Evolutionary conservation across 2,113 vertebrate genomes (phyloP).

Genomic region (Mystacornis crossleyi): DNA sequence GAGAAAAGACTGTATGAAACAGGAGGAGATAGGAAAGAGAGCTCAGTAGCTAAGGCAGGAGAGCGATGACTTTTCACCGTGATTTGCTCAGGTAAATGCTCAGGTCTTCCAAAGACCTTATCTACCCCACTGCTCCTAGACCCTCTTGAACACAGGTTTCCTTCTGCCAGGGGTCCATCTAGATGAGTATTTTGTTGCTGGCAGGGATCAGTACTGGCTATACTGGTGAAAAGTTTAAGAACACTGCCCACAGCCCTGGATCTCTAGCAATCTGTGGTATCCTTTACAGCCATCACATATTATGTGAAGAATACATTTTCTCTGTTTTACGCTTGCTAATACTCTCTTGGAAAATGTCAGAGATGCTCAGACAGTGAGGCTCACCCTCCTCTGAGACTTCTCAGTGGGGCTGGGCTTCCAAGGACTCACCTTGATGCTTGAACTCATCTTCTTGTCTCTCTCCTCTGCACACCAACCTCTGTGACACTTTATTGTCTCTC

Average conservation of each 20-base stretch:
- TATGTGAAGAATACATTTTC: neutral
- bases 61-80: neutral
- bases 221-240: neutral
- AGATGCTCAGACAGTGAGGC: neutral
- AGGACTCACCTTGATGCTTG: neutral
- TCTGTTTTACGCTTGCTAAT: neutral
- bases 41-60: neutral
- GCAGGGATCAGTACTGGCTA: neutral
- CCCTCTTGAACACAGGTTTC: neutral
- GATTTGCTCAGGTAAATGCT: neutral
- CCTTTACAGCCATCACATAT: neutral
- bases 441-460: neutral
- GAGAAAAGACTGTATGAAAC: neutral
- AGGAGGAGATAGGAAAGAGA: neutral
- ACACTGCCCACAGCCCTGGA: neutral
- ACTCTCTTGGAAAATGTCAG: neutral
- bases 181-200: neutral
- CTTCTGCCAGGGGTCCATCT: neutral
- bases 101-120: neutral
- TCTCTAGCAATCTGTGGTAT: neutral
- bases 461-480: neutral
- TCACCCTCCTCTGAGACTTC: neutral
- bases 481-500: neutral
- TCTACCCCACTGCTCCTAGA: neutral
- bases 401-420: neutral